Evolutionary conservation across 1,140 invertebrate species (phyloP), one percentile per base, ranked within the genome.

Genomic region (Protaetia brevitarsis): DNA sequence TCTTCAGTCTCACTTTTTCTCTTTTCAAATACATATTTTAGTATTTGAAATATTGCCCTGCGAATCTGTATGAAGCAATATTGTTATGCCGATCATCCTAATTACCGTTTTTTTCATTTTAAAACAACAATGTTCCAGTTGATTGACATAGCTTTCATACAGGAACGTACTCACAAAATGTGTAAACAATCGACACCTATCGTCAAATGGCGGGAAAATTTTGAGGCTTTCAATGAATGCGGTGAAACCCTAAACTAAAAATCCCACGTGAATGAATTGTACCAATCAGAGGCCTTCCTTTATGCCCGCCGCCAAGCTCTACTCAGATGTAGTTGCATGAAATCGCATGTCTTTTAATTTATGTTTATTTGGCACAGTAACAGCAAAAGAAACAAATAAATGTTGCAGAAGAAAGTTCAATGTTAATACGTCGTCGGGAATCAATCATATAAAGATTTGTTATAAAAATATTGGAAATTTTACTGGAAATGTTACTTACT

Each of bases 291-390:
- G 79, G 75, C 79, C 79, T 78, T 72, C 76, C 80, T 83, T 83
- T 83, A 80, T 84, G 74, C 79, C 82, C 81, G 82, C 83, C 83
- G 82, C 83, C 81, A 83, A 85, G 82, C 82, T 82, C 78, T 76
- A 79, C 76, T 77, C 77, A 73, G 76, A 73, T 79, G 71, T 78
- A 74, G 77, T 76, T 81, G 81, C 81, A 83, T 78, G 79, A 79
- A 79, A 79, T 79, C 79, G 77, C 77, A 74, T 73, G 65, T 77
- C 75, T 79, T 80, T 78, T 69, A 69, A 70, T 63, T 69, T 63
- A 63, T 62, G 37, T 72, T 72, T 74, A 72, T 66, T 58, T 58
- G 23, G 2, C 56, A 16, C 61, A 63, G n/a, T 66, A 67, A 41
- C 60, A 34, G 13, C 31, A 71, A 68, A 67, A 10, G 29, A 59